Evolutionary conservation across 2,797 vertebrate genomes (phyloP).

Genomic region (Hylomyscus alleni): DNA sequence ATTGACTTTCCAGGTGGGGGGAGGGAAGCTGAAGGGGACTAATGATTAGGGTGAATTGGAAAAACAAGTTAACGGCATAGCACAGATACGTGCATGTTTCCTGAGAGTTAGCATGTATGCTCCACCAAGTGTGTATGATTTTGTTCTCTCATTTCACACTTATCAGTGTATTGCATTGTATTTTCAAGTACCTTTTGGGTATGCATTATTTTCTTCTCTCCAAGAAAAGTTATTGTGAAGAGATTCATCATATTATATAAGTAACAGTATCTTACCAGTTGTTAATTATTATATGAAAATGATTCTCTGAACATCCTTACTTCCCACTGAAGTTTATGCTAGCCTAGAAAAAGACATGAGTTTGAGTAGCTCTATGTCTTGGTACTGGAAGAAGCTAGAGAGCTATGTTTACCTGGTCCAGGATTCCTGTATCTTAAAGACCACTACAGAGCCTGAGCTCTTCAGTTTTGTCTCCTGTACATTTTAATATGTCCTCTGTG

Average conservation of each 20-base stretch:
- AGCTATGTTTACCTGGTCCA: not conserved
- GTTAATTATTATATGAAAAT: conserved; percentile 1
- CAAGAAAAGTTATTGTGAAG: conserved; percentile 15
- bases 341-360: not conserved
- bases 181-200: conserved; percentile 22
- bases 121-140: not conserved
- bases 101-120: not conserved
- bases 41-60: not conserved
- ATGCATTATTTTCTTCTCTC: not conserved
- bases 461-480: not conserved
- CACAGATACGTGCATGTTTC: not conserved
- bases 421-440: not conserved
- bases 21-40: not conserved
- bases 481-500: not conserved
- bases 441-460: not conserved
- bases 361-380: not conserved
- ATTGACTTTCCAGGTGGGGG: conserved; percentile 2
- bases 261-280: not conserved
- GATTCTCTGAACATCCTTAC: not conserved
- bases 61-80: not conserved
- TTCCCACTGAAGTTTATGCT: not conserved
- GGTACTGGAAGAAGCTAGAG: not conserved
- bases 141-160: not conserved
- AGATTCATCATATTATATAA: not conserved
- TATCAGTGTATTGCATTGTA: not conserved